phyloP scores from a whole-genome alignment of 1,140 invertebrate species.

The Temnothorax nylanderi region DNA sequence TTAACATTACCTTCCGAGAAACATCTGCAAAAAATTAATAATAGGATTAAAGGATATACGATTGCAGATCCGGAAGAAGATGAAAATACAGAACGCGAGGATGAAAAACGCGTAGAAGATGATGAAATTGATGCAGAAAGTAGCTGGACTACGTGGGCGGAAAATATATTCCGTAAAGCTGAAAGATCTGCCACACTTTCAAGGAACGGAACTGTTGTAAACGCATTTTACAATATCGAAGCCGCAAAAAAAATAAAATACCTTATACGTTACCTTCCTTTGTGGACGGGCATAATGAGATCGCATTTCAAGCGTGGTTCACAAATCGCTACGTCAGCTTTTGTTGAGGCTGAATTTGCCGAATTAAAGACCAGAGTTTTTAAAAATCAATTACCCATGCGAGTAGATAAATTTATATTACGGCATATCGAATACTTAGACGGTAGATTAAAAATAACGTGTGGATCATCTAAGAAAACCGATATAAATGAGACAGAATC shows the following conservation, averaged over 20 bases:
- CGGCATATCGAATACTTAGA: background rate
- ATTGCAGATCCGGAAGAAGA: background rate
- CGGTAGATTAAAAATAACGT: background rate
- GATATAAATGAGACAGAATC: slow-evolving; percentile 16
- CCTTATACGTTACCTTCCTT: background rate
- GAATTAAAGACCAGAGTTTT: background rate
- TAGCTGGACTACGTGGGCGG: background rate
- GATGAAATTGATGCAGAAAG: background rate
- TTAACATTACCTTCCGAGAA: background rate
- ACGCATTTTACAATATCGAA: background rate
- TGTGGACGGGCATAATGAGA: background rate
- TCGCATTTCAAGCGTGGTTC: background rate
- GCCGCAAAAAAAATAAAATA: background rate
- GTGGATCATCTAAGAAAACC: background rate
- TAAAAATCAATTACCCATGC: slow-evolving; percentile 5
- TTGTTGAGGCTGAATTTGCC: slow-evolving; percentile 5
- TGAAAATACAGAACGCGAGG: background rate
- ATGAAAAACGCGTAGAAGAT: background rate
- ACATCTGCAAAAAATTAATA: background rate
- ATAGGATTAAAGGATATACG: background rate
- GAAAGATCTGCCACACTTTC: background rate
- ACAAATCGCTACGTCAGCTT: background rate
- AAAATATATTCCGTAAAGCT: slow-evolving; percentile 1
- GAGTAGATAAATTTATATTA: slow-evolving; percentile 14
- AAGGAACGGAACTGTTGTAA: background rate